Evolutionary conservation across 2,113 vertebrate genomes (phyloP).

Genomic region (Mobula birostris): DNA sequence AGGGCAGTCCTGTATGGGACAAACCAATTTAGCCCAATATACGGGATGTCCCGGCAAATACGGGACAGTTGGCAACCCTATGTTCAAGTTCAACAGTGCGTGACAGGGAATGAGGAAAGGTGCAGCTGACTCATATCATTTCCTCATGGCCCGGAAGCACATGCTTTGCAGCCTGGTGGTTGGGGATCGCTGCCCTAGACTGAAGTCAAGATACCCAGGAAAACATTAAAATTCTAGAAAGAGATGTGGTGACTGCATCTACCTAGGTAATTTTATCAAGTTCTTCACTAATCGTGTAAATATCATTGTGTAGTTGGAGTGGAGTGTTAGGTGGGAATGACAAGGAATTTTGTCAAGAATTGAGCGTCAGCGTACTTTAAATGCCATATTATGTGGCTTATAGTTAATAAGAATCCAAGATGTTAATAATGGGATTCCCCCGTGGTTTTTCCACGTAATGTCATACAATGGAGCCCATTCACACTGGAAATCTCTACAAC

Average conservation of each 20-base stretch:
- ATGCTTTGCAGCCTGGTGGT: too few relatives aligned
- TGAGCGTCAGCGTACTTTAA: background rate
- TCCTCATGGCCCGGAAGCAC: too few relatives aligned
- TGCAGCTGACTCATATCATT: too few relatives aligned
- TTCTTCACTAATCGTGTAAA: background rate
- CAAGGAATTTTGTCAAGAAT: background rate
- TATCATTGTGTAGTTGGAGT: background rate
- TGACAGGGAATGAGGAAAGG: too few relatives aligned
- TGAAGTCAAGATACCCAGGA: too few relatives aligned
- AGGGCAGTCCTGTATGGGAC: too few relatives aligned
- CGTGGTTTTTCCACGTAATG: background rate
- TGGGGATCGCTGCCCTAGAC: too few relatives aligned
- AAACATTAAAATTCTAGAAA: background rate
- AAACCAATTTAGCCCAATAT: too few relatives aligned
- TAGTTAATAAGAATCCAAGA: background rate
- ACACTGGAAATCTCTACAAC: too few relatives aligned
- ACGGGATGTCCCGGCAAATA: too few relatives aligned
- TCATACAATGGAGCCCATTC: background rate
- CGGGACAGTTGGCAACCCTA: too few relatives aligned
- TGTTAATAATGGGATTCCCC: background rate
- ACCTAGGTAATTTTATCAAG: background rate
- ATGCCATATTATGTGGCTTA: background rate
- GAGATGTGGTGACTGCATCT: background rate
- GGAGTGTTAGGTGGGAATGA: background rate
- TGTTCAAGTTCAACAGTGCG: too few relatives aligned